Conservation (phyloP, 2,888 invertebrate species). For the Lochmaea crataegi region DNA sequence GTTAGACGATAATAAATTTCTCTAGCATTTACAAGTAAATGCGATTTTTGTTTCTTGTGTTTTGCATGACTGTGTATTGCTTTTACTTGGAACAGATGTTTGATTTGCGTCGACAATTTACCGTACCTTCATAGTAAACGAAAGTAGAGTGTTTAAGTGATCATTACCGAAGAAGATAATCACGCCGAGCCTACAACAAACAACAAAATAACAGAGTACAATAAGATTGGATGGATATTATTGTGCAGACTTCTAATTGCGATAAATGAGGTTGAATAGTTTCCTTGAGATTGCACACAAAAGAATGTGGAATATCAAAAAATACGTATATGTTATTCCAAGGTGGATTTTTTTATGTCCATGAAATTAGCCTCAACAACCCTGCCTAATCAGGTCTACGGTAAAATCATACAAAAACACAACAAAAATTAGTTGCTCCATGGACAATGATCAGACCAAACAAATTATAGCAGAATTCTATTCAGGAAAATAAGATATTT, state of each 20-base stretch:
- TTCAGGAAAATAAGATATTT: too few species aligned
- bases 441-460: too few species aligned
- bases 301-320: not conserved
- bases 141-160: not conserved
- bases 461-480: too few species aligned
- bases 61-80: not conserved
- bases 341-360: too few species aligned
- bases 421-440: too few species aligned
- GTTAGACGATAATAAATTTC: slow-evolving; percentile 8
- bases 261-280: not conserved
- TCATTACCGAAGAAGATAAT: not conserved
- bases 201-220: not conserved
- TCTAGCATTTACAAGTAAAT: slow-evolving; percentile 8
- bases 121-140: not conserved
- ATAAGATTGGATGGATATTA: not conserved
- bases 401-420: too few species aligned
- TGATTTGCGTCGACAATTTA: not conserved
- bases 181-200: not conserved
- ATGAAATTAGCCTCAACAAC: too few species aligned
- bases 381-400: too few species aligned
- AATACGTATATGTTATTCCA: too few species aligned
- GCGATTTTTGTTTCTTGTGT: not conserved
- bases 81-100: slow-evolving; percentile 7
- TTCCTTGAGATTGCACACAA: not conserved
- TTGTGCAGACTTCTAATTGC: too few species aligned